Conservation (phyloP, 2,113 vertebrate genomes). For the Myrmecophaga tridactyla region DNA sequence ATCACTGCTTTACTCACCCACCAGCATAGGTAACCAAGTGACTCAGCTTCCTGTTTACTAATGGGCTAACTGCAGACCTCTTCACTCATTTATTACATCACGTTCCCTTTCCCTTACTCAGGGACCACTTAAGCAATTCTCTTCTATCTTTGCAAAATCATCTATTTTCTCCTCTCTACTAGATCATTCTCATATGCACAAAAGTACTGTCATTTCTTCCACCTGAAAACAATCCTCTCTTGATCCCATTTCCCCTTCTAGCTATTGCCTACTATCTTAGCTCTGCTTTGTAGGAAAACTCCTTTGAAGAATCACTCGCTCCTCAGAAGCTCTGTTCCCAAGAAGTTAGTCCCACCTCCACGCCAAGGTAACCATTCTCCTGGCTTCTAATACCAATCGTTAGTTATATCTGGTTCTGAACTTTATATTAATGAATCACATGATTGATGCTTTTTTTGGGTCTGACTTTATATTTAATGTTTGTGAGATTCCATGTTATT, state of each 20-base stretch:
- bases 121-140: not conserved
- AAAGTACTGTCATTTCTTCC: not conserved
- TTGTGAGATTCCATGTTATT: not conserved
- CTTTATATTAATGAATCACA: not conserved
- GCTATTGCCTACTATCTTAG: not conserved
- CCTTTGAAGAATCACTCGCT: not conserved
- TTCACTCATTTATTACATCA: accelerated
- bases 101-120: not conserved
- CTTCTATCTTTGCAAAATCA: too few relatives aligned
- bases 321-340: not conserved
- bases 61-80: not conserved
- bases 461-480: not conserved
- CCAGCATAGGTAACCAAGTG: accelerated
- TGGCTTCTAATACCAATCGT: not conserved
- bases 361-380: not conserved
- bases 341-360: not conserved
- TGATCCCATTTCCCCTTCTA: not conserved
- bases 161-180: not conserved
- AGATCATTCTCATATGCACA: not conserved
- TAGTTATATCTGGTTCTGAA: not conserved
- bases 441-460: not conserved
- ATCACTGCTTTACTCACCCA: not conserved
- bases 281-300: not conserved
- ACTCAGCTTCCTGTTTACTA: not conserved
- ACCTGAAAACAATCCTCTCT: not conserved